Base-by-base conservation (phyloP, 2,797 vertebrate species). In the Tachyglossus aculeatus region DNA sequence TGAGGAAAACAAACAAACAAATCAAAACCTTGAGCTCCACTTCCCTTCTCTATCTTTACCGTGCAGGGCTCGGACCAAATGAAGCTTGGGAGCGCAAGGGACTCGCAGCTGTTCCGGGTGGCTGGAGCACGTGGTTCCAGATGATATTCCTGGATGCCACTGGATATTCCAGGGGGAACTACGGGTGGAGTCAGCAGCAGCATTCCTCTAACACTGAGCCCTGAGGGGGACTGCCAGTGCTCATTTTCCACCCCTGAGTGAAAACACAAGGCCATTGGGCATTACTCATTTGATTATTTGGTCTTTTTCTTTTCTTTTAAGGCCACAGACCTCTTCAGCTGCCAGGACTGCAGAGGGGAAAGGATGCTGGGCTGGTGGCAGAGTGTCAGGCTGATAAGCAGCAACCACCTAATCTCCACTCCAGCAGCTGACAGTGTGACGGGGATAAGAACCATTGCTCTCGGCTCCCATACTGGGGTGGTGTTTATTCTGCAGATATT, bases 351-450 rank as follows among this genome's bases (percentile, higher is more conserved):
- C 53, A 14, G 12, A 16, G 31, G 11, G 22, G 15, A 43, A 51
- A 34, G 55, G 58, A 38, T 48, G 57, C 44, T 24, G 72, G 27
- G 24, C 53, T 0, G 6, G 33, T 19, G 36, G 55, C 1, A 6
- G 71, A 41, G 59, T 0, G 1, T 37, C 0, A 2, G 12, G 9
- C 16, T 1, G 77, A 85, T 85, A 85, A 88, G 77, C 34, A 63
- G 54, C 56, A 67, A 64, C 43, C 84, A 71, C 61, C 62, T 89
- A 86, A 86, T 89, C 84, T 80, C 66, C 71, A 67, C 32, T 27
- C 69, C 86, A 86, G 79, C 61, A 80, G 69, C 62, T 0, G 0
- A 24, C 37, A 32, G 65, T 69, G 16, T 0, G 1, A 39, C 27
- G 36, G 34, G 7, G 86, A 86, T 88, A 86, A 85, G 25, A 24